Evolutionary conservation across 2,888 invertebrate species (phyloP).

Genomic region (Drosophila antonietae): DNA sequence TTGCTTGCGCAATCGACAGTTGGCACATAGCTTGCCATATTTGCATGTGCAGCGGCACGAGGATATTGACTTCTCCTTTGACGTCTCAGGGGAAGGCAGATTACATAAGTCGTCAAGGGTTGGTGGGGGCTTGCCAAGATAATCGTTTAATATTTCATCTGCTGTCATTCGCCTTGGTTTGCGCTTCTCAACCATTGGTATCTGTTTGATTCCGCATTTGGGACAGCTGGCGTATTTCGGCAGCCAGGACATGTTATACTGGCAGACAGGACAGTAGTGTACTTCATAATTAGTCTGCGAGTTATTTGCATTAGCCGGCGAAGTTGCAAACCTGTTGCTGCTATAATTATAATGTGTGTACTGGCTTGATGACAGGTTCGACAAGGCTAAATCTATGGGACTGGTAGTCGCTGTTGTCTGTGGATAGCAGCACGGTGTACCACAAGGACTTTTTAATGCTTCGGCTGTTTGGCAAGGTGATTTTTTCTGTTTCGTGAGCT

Average conservation of each 20-base stretch:
- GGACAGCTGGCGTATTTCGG: conserved; percentile 84
- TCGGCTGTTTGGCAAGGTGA: conserved; percentile 11
- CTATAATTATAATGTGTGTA: not conserved
- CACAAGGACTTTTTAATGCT: conserved; percentile 3
- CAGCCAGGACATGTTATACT: conserved; percentile 80
- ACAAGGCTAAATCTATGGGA: not conserved
- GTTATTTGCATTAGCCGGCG: not conserved
- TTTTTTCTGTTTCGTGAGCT: not conserved
- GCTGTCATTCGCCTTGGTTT: conserved; percentile 69
- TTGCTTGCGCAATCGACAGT: conserved; percentile 73
- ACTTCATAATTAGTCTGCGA: conserved; percentile 23
- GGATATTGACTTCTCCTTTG: not conserved
- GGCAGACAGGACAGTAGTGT: conserved; percentile 79
- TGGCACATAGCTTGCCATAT: conserved; percentile 66
- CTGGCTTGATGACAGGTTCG: not conserved
- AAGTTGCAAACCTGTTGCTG: conserved; percentile 9
- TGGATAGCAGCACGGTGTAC: conserved; percentile 22
- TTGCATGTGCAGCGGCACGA: conserved; percentile 68
- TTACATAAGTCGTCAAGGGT: conserved; percentile 41
- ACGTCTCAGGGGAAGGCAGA: conserved; percentile 25
- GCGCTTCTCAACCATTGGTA: conserved; percentile 64
- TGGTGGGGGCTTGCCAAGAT: conserved; percentile 49
- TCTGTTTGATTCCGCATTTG: conserved; percentile 78
- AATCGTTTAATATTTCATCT: conserved; percentile 76
- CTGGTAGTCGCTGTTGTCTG: not conserved